phyloP scores from a whole-genome alignment of 2,797 vertebrate genomes.

The Brachyrhaphis roseni region DNA sequence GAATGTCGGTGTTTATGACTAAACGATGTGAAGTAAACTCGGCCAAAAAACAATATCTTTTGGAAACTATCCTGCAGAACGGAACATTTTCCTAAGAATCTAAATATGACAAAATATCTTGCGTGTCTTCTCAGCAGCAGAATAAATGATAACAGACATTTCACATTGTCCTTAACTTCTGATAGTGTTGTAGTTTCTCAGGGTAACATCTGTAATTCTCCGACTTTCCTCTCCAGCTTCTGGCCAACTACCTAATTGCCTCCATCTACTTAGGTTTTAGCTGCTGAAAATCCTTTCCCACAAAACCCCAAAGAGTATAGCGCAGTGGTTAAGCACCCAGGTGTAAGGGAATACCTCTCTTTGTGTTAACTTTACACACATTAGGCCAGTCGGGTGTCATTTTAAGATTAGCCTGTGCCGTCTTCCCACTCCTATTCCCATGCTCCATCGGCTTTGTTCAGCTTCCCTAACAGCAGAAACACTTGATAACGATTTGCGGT shows the following conservation, averaged over 20 bases:
- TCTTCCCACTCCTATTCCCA: conserved; percentile 44
- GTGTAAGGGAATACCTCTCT: conserved; percentile 31
- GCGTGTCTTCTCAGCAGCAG: conserved; percentile 12
- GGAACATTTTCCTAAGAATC: not conserved
- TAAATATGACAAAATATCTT: conserved; percentile 39
- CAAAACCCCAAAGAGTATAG: conserved; percentile 33
- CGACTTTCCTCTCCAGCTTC: not conserved
- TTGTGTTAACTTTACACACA: conserved; percentile 53
- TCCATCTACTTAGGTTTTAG: not conserved
- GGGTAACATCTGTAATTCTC: not conserved
- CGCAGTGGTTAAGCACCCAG: conserved; percentile 20
- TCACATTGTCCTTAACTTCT: not conserved
- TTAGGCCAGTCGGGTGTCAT: conserved; percentile 42
- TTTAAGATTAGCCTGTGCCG: conserved; percentile 60
- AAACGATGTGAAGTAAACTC: not conserved
- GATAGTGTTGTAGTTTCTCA: not conserved
- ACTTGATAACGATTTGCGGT: conserved; percentile 28
- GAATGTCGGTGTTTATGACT: not conserved
- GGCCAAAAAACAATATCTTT: not conserved
- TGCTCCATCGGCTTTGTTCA: conserved; percentile 5
- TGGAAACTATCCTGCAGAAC: not conserved
- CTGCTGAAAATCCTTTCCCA: conserved; percentile 22
- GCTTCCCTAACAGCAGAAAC: conserved; percentile 20
- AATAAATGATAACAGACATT: not conserved
- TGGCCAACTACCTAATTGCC: not conserved